phyloP scores from a whole-genome alignment of 2,888 invertebrate species.

The Eristalinus aeneus region DNA sequence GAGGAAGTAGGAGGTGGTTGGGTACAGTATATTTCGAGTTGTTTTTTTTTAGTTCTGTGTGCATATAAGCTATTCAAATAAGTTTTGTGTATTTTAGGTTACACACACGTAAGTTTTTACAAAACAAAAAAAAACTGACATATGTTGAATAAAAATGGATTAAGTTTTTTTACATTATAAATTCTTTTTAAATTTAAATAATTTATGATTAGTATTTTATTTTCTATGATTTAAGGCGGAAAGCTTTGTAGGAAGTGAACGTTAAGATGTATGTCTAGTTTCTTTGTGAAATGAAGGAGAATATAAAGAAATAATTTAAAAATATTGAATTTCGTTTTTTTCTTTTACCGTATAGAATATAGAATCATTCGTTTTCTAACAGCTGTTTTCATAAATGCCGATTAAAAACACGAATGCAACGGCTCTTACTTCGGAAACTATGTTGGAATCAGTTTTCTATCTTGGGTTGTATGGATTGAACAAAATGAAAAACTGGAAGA shows the following conservation, averaged over 20 bases:
- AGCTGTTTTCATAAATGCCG: no score
- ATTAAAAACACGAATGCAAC: no score
- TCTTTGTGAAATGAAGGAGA: conserved; percentile 63
- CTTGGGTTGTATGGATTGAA: no score
- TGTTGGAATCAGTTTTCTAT: no score
- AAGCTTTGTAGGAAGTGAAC: conserved; percentile 58
- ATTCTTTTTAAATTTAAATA: conserved; percentile 61
- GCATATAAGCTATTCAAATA: conserved; percentile 32
- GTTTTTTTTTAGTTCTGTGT: conserved; percentile 43
- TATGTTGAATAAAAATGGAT: conserved; percentile 17
- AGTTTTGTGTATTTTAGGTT: conserved; percentile 49
- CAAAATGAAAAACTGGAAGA: no score
- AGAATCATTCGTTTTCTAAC: conserved; percentile 13
- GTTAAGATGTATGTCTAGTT: conserved; percentile 62
- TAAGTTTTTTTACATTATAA: conserved; percentile 44
- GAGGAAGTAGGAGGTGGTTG: neutral
- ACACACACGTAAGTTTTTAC: neutral
- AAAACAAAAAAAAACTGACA: neutral
- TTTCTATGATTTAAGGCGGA: conserved; percentile 47
- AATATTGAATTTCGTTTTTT: conserved; percentile 32
- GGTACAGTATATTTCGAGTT: conserved; percentile 7
- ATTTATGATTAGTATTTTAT: conserved; percentile 70
- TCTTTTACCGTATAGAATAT: conserved; percentile 37
- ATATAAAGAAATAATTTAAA: conserved; percentile 69
- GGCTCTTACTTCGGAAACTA: no score